Evolutionary conservation across 2,888 invertebrate genomes (phyloP), one percentile per base, ranked within the genome.

Genomic region (Aleiodes testaceus): DNA sequence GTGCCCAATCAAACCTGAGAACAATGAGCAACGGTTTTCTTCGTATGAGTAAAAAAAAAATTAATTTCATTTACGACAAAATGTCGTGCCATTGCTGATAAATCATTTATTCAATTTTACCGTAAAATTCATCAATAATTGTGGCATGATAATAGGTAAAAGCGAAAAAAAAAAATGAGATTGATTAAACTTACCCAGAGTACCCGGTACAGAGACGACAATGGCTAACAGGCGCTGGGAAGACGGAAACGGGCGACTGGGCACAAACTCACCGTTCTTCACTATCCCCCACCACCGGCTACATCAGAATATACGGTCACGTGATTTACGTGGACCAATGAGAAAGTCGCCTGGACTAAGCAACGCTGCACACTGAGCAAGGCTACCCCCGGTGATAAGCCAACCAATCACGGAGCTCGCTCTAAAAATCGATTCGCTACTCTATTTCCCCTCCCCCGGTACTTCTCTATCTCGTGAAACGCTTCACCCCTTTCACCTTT

Each of bases 191-290:
- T 81, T 79, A 82, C 82, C 79, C 69, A 75, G 75, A 76, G 79
- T 80, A 84, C 84, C 86, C 85, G 85, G 85, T 82, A 84, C 85
- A 82, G 82, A 83, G 80, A 80, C 81, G 80, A 74, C 82, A 85
- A 86, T 86, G 84, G 86, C 86, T 82, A 84, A 84, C 85, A 83
- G 81, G 81, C 80, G 80, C 81, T 81, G 81, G 77, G 79, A 82
- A 84, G 85, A 84, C 85, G 87, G 87, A 86, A 86, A 80, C 83
- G 79, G 74, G 79, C 80, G 75, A 81, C 82, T 80, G 79, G 80
- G 77, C 72, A 79, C 26, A 26, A 22, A 42, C 75, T 76, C 80
- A 79, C 79, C 82, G 80, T 74, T 76, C 73, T 36, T 76, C 74
- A 74, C 75, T 74, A 77, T 69, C 66, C 44, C 36, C 22, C 5